Evolutionary conservation across 2,888 invertebrate genomes (phyloP), one percentile per base, ranked within the genome.

Genomic region (Aphidoletes aphidimyza): DNA sequence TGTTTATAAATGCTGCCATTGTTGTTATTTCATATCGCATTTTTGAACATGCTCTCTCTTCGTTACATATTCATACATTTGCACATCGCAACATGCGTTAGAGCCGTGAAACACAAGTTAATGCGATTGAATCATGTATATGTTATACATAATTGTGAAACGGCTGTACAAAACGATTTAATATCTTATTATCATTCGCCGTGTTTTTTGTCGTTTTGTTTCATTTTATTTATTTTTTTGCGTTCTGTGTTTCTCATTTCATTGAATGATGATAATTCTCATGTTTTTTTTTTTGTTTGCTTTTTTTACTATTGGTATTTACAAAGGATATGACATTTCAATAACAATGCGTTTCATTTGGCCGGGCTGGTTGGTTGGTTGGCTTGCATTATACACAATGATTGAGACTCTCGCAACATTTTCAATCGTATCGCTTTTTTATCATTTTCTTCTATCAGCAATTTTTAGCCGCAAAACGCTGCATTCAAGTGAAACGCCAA

Each of bases 101-200:
- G 69, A 69, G 42, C 69, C 30, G 69, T 22, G 22, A 54, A 9
- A 17, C 47, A 26, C 54, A 54, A 11, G 30, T n/a, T 69, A 26
- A 30, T 30, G 0, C 30, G 30, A 69, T 69, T 69, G 69, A 69
- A 69, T 69, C 26, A 69, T 69, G 69, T 30, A 30, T 69, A 30
- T 69, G 69, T 69, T 69, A 69, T 69, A 69, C 69, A 30, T 69
- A 69, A 69, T 69, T 69, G 69, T 69, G 69, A 69, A 47, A 69
- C 69, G 30, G 69, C n/a, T 69, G 30, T 69, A 69, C 69, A 69
- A 69, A 69, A 69, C 69, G 69, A 69, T 69, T 69, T 69, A 69
- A 69, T 69, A 69, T 69, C 69, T 69, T 69, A 69, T 69, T 81
- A 39, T 81, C 81, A 81, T 81, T 81, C 81, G 69, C 22, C 3